Evolutionary conservation across 2,888 invertebrate genomes (phyloP), one percentile per base, ranked within the genome.

Genomic region (Eucera pruinosa): DNA sequence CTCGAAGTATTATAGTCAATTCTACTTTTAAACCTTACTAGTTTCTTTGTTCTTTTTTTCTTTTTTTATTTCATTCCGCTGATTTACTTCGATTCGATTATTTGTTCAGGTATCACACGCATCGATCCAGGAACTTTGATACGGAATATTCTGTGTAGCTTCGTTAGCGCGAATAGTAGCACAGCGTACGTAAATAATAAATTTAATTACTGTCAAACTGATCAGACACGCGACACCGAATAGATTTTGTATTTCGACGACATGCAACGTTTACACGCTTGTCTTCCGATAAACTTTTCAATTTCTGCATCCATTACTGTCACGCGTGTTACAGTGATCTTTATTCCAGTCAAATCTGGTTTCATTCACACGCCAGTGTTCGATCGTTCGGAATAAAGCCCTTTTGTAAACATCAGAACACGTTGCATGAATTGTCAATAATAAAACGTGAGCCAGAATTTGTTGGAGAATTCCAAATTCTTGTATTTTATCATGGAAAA

Each of bases 141-240:
- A n/a, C n/a, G n/a, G n/a, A 15, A 5, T 36, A 23, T 25, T 6
- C 23, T 6, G n/a, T n/a, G 18, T 11, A 15, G 2, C 30, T 30
- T 6, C 4, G 30, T 30, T 30, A 30, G 4, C 2, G 30, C 6
- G 30, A 30, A 30, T 6, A 6, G 6, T 5, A 48, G 15, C 30
- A 25, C 18, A 11, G 47, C 55, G 23, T 15, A 7, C 9, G 18
- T 23, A 20, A 47, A 47, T 25, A 65, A 61, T 60, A 43, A 60
- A 74, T 67, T 54, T 78, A 36, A 70, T 61, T 62, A 71, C 45
- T 41, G 47, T 52, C 33, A 39, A 54, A 18, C 41, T n/a, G 50
- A 62, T 62, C 9, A 23, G 36, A 15, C 20, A 48, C 39, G 55
- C 39, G 20, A 18, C 54, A 58, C 41, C 57, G 69, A n/a, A n/a